Conservation (phyloP, 2,113 vertebrate genomes). For the Mystacornis crossleyi region DNA sequence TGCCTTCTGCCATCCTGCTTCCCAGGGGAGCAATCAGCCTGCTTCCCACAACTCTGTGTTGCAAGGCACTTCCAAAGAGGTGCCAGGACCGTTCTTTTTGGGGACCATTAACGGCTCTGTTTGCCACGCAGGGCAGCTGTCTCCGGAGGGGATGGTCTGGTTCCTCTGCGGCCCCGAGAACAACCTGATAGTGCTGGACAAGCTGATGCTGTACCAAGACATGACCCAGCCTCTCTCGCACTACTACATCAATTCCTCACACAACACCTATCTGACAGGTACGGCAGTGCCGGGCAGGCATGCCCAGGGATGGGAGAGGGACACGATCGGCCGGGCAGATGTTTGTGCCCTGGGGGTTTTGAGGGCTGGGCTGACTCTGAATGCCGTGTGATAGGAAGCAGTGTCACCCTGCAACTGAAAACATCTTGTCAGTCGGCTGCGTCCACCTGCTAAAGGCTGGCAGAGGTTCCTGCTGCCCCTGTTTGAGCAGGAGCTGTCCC, state of each 20-base stretch:
- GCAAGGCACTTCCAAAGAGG: not conserved
- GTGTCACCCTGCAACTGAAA: not conserved
- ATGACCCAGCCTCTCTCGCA: slow-evolving; percentile 93
- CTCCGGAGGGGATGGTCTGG: slow-evolving; percentile 91
- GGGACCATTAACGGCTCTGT: not conserved
- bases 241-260: slow-evolving; percentile 96
- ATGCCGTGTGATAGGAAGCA: not conserved
- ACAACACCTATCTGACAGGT: slow-evolving; percentile 98
- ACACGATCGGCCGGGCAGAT: rapidly evolving
- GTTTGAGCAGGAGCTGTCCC: not conserved
- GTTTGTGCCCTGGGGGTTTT: not conserved
- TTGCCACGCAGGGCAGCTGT: slow-evolving; percentile 84
- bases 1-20: not conserved
- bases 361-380: not conserved
- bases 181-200: slow-evolving; percentile 84
- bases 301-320: rapidly evolving
- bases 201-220: slow-evolving; percentile 85
- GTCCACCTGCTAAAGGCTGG: not conserved
- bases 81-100: not conserved
- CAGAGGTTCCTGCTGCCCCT: not conserved
- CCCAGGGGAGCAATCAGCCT: not conserved
- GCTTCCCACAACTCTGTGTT: not conserved
- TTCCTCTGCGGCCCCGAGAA: slow-evolving; percentile 92
- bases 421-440: not conserved
- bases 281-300: not conserved